Conservation (phyloP, 2,797 vertebrate species). For the Denticeps clupeoides region DNA sequence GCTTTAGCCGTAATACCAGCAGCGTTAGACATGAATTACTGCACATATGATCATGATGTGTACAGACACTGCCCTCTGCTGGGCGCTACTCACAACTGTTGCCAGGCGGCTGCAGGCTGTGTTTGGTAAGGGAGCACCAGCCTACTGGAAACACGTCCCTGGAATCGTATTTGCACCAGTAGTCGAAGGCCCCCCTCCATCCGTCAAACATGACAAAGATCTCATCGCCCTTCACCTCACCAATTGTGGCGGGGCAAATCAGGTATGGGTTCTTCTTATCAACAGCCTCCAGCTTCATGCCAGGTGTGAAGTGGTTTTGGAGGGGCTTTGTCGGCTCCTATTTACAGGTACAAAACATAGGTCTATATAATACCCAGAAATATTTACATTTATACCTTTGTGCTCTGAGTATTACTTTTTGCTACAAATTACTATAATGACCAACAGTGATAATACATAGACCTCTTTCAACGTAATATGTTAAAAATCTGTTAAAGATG, state of each 20-base stretch:
- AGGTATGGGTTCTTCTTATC: slow-evolving; percentile 90
- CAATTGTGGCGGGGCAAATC: slow-evolving; percentile 88
- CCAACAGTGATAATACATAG: too few species aligned
- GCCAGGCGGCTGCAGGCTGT: slow-evolving; percentile 82
- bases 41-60: too few species aligned
- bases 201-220: slow-evolving; percentile 90
- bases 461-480: too few species aligned
- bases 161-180: slow-evolving; percentile 88
- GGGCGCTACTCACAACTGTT: slow-evolving; percentile 70
- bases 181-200: slow-evolving; percentile 88
- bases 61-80: slow-evolving; percentile 19
- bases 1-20: too few species aligned
- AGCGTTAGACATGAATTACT: too few species aligned
- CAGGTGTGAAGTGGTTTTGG: slow-evolving; percentile 78
- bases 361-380: background rate
- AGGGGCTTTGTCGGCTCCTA: slow-evolving; percentile 76
- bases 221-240: slow-evolving; percentile 79
- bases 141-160: slow-evolving; percentile 89
- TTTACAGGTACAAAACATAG: background rate
- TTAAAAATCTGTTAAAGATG: too few species aligned
- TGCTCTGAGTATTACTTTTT: too few species aligned
- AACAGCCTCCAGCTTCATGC: slow-evolving; percentile 92
- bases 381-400: too few species aligned
- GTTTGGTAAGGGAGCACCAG: slow-evolving; percentile 82
- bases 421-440: too few species aligned